Evolutionary conservation across 2,797 vertebrate species (phyloP).

Genomic region (Brachymystax lenok): DNA sequence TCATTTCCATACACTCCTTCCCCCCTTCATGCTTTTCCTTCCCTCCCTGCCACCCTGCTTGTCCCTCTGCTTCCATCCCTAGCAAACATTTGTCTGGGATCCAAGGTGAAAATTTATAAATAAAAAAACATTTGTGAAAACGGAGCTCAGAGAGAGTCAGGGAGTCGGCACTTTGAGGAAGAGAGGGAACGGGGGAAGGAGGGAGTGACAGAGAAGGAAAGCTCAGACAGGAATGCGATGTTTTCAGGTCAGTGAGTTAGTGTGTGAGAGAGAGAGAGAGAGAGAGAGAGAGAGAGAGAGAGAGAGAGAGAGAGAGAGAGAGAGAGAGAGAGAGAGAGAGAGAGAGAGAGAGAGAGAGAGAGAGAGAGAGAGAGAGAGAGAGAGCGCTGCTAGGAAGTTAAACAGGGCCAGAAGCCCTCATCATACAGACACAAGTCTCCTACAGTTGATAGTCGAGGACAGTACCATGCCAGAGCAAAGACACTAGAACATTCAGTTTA

Average conservation of each 20-base stretch:
- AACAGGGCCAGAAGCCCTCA: no score
- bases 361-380: constrained; percentile 24
- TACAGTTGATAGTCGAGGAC: not conserved
- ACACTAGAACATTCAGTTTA: not conserved
- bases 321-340: constrained; percentile 28
- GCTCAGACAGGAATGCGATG: constrained; percentile 73
- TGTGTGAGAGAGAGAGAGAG: constrained; percentile 18
- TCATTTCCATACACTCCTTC: constrained; percentile 17
- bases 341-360: constrained; percentile 32
- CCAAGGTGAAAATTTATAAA: constrained; percentile 45
- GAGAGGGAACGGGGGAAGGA: constrained; percentile 17
- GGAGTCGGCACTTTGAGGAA: constrained; percentile 45
- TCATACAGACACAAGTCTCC: no score
- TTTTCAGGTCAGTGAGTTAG: constrained; percentile 78
- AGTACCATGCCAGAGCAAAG: not conserved
- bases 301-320: constrained; percentile 29
- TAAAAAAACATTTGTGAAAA: constrained; percentile 53
- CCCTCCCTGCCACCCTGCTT: no score
- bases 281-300: constrained; percentile 27
- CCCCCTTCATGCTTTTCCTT: not conserved
- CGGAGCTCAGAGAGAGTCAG: constrained; percentile 43
- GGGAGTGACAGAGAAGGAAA: constrained; percentile 34
- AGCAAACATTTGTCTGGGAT: constrained; percentile 13
- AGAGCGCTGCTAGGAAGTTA: constrained; percentile 26
- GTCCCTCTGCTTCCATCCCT: constrained; percentile 10